These are phyloP conservation scores for Oligia strigilis DNA, from an alignment of 2,888 invertebrate species.

Conservation along the genomic window DNA sequence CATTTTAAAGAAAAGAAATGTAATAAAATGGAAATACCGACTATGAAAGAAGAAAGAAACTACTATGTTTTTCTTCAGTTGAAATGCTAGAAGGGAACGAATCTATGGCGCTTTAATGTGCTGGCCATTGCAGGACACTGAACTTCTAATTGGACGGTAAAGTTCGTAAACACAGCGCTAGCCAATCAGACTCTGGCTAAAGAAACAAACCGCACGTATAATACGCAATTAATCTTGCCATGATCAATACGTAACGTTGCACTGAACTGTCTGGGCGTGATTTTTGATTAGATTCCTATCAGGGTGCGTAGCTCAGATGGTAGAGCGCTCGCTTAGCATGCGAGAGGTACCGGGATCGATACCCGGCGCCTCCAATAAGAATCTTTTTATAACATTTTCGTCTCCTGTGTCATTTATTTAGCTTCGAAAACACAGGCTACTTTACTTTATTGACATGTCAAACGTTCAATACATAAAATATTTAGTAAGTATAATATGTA, in stretches of 20 bases:
- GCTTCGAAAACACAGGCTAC: not conserved
- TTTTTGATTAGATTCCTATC: not conserved
- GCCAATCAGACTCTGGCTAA: not conserved
- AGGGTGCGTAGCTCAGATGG: conserved; percentile 84
- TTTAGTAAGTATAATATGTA: too few relatives aligned
- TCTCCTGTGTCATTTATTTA: not conserved
- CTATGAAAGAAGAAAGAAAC: not conserved
- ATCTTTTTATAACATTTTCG: conserved; percentile 1
- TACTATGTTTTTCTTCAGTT: not conserved
- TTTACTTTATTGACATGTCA: not conserved
- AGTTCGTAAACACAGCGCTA: not conserved
- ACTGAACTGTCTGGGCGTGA: not conserved
- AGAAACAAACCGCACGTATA: conserved; percentile 1
- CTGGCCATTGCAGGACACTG: not conserved
- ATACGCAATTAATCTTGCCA: not conserved
- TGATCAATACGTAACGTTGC: conserved; percentile 4
- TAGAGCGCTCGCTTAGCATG: conserved; percentile 88
- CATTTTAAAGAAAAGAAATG: not conserved
- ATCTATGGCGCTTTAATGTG: not conserved
- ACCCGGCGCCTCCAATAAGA: conserved; percentile 48
- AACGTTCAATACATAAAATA: too few relatives aligned
- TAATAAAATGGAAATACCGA: not conserved
- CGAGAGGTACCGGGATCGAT: conserved; percentile 89
- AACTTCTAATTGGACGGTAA: not conserved
- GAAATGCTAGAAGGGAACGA: not conserved